These are phyloP conservation scores for Plestiodon gilberti DNA, from an alignment of 2,113 vertebrate species.

Conservation along the genomic window DNA sequence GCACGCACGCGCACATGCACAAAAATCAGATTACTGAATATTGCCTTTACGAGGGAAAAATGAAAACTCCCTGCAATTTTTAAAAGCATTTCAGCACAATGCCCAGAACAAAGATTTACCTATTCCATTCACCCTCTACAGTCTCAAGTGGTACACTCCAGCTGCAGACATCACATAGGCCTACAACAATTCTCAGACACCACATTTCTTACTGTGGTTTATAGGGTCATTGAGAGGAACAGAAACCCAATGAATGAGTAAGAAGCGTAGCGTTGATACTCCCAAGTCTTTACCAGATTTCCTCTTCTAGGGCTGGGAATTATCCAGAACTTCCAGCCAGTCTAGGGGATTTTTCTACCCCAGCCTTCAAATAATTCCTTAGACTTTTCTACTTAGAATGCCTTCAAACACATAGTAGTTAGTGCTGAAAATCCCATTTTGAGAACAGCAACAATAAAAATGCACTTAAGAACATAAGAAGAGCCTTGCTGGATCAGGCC, in stretches of 20 bases:
- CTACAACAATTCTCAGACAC: too few species aligned
- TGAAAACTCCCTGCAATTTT: too few species aligned
- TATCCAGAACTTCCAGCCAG: neutral
- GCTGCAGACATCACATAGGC: neutral
- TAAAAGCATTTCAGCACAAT: too few species aligned
- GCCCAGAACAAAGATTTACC: too few species aligned
- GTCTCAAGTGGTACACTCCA: neutral
- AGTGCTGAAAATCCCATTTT: neutral
- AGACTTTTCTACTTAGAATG: rapidly evolving
- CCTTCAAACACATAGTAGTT: neutral
- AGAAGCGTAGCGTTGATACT: neutral
- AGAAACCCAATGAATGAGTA: neutral
- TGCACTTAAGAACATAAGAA: too few species aligned
- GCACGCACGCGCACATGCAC: too few species aligned
- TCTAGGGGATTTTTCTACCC: neutral
- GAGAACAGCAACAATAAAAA: rapidly evolving
- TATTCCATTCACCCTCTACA: neutral
- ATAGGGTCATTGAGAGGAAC: neutral
- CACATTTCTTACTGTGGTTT: neutral
- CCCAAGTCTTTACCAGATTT: rapidly evolving
- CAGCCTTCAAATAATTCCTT: neutral
- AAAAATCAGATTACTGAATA: too few species aligned
- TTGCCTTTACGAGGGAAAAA: too few species aligned
- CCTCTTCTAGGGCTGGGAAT: neutral
- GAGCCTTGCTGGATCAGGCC: too few species aligned